Evolutionary conservation across 2,797 vertebrate species (phyloP).

Genomic region (Lemur catta): DNA sequence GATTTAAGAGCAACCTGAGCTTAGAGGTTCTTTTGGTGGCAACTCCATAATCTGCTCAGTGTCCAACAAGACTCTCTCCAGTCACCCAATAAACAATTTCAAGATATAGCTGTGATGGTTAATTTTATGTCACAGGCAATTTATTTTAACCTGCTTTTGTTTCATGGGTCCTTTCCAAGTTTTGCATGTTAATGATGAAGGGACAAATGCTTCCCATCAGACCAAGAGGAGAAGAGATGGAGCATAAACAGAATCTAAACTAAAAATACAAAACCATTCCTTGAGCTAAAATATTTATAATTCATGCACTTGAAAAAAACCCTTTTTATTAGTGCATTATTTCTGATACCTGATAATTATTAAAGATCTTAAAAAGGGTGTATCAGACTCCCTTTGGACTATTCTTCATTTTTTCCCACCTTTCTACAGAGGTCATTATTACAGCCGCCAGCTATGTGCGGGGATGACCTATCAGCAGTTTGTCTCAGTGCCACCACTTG

Average conservation of each 20-base stretch:
- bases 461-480: accelerated
- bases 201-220: conserved; percentile 81
- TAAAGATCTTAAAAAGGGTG: not conserved
- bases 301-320: conserved; percentile 62
- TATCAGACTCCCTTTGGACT: not conserved
- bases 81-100: conserved; percentile 82
- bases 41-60: conserved; percentile 76
- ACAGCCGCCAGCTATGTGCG: not conserved
- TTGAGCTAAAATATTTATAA: conserved; percentile 79
- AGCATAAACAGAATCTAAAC: conserved; percentile 75
- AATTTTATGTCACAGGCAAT: conserved; percentile 69
- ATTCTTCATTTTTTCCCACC: not conserved
- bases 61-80: conserved; percentile 79
- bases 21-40: conserved; percentile 73
- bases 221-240: conserved; percentile 7
- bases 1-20: conserved; percentile 78
- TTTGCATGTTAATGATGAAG: conserved; percentile 68
- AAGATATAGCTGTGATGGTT: conserved; percentile 58
- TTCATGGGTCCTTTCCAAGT: conserved; percentile 78
- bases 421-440: not conserved
- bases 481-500: not conserved
- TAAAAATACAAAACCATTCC: conserved; percentile 72
- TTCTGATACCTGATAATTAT: conserved; percentile 37
- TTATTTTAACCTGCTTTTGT: conserved; percentile 83
- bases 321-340: not conserved